Evolutionary conservation across 2,113 vertebrate species (phyloP), one percentile per base, ranked within the genome.

Genomic region (Pholis gunnellus): DNA sequence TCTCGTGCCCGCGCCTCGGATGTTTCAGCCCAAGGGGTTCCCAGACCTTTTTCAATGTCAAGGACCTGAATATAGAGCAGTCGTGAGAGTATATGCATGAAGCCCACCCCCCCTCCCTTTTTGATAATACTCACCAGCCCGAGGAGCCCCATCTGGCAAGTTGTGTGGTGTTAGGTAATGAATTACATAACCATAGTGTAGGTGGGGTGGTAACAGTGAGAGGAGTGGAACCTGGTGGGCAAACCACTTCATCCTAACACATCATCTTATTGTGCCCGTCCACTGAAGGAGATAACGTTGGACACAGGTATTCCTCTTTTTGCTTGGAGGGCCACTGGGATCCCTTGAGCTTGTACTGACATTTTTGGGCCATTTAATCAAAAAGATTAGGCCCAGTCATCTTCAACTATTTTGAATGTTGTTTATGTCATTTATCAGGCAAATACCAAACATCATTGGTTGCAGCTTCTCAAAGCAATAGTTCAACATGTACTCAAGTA

Each of bases 121-220:
- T n/a, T 80, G 57, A 60, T 81, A 4, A 78, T 56, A 60, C 31
- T 38, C 69, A 73, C 20, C 60, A 78, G 84, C 73, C 72, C n/a
- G 27, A 84, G 60, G 78, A 92, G 78, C 79, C 76, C 83, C 65
- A 74, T 79, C 84, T 85, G 87, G 79, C 64, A 69, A 70, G 63
- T 66, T 87, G 82, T 75, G 77, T 65, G 72, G 79, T 78, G 91
- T 91, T 92, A 91, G 89, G 87, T 91, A 93, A 93, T 80, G 87
- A 66, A 86, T 93, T 93, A 91, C 84, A 92, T 92, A 93, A 93
- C 38, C 72, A 68, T 42, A 72, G 81, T 88, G 87, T 87, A 87
- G 87, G 92, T 88, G 87, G 85, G 88, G 80, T 84, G 91, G 64
- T 52, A 83, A 72, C 79, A 90, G 80, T 87, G 86, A 90, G 90